Conservation (phyloP, 1,140 invertebrate genomes). For the Ceratoteleas bidentatus region DNA sequence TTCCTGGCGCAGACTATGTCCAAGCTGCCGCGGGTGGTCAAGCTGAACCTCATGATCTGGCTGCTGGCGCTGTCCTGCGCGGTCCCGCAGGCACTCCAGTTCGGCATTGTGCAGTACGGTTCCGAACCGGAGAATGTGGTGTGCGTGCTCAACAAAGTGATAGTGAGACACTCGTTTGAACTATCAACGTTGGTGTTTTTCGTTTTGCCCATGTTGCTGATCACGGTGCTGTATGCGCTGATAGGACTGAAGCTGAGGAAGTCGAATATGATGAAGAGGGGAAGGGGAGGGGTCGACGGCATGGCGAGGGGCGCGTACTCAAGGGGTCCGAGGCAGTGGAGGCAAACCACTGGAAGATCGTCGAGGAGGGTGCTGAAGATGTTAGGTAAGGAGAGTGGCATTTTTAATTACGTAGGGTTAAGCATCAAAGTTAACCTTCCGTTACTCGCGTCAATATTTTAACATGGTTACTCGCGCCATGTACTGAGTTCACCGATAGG, state of each 20-base stretch:
- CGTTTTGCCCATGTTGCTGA: constrained; percentile 91
- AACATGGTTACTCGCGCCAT: too few relatives aligned
- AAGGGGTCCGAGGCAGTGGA: constrained; percentile 64
- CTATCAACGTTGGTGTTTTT: constrained; percentile 94
- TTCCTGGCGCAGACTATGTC: constrained; percentile 93
- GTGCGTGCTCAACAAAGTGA: constrained; percentile 84
- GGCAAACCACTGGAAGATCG: constrained; percentile 73
- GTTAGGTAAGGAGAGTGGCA: constrained; percentile 83
- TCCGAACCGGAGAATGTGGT: constrained; percentile 79
- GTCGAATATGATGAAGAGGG: constrained; percentile 83
- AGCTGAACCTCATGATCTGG: constrained; percentile 88
- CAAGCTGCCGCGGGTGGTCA: constrained; percentile 87
- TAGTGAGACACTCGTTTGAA: constrained; percentile 89
- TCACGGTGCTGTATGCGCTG: constrained; percentile 90
- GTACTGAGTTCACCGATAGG: too few relatives aligned
- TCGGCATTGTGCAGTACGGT: constrained; percentile 83
- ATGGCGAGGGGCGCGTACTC: constrained; percentile 18
- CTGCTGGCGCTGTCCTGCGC: constrained; percentile 87
- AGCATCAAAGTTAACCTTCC: too few relatives aligned
- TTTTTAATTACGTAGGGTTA: too few relatives aligned
- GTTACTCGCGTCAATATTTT: too few relatives aligned
- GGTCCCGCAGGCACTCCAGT: constrained; percentile 89
- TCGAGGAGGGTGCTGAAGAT: constrained; percentile 85
- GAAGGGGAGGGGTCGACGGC: constrained; percentile 49
- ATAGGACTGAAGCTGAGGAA: constrained; percentile 89